Conservation (phyloP, 2,888 invertebrate genomes). For the Lithodes maja region DNA sequence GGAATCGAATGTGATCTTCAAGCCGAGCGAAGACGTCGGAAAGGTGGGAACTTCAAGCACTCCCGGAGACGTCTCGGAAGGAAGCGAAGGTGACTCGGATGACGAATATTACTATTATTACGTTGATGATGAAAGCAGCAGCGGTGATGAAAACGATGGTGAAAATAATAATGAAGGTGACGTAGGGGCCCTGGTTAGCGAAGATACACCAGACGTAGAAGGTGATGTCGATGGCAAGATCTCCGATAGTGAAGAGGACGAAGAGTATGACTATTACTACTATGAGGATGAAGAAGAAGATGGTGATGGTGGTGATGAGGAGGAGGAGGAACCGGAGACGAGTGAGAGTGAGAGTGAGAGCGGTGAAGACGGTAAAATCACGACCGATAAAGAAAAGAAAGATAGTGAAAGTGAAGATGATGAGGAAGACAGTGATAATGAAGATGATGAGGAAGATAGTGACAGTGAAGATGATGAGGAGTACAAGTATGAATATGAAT, state of each 20-base stretch:
- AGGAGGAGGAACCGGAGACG: not conserved
- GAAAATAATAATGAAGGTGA: not conserved
- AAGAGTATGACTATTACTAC: not conserved
- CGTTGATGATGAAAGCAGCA: not conserved
- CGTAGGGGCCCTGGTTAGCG: not conserved
- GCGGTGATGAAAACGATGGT: not conserved
- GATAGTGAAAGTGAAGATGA: not conserved
- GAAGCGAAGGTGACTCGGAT: not conserved
- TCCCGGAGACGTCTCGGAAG: not conserved
- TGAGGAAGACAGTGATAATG: not conserved
- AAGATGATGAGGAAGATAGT: constrained; percentile 15
- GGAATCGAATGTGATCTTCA: not conserved
- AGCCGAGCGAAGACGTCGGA: constrained; percentile 5
- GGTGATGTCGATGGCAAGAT: not conserved
- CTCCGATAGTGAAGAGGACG: not conserved
- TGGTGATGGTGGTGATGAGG: not conserved
- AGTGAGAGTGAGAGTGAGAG: not conserved
- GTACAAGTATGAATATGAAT: not conserved
- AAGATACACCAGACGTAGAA: not conserved
- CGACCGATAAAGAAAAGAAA: not conserved
- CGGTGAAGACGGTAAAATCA: constrained; percentile 6
- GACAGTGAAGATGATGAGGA: not conserved
- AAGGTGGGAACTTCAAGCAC: not conserved
- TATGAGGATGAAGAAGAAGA: constrained; percentile 14
- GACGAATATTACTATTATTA: constrained; percentile 36